A percentile compares a stretch with the other conserved stretches of the same genome.
These are phyloP conservation scores for Drosophila niveifrons DNA, from an alignment of 2,888 invertebrate species.

Conservation along the genomic window DNA sequence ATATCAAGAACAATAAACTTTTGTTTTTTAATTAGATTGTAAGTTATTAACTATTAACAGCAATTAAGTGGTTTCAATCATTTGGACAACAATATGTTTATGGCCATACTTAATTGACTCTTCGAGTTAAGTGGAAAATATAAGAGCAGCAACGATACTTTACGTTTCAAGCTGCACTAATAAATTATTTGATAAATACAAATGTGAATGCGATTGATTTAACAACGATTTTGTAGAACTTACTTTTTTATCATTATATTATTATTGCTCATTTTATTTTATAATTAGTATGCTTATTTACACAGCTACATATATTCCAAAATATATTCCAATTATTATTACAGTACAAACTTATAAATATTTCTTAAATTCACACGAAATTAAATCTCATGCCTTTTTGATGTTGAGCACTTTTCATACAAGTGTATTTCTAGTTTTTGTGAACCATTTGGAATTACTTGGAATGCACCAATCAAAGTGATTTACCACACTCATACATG, in stretches of 20 bases:
- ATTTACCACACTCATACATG: slow-evolving; percentile 6
- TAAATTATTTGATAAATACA: not conserved
- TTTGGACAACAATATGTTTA: not conserved
- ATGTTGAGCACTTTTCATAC: not conserved
- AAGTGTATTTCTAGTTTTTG: not conserved
- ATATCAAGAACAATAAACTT: not conserved
- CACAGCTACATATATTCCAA: no score
- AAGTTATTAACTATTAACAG: slow-evolving; percentile 3
- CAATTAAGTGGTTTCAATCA: not conserved
- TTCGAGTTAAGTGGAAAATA: not conserved
- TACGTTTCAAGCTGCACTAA: not conserved
- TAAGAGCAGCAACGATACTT: slow-evolving; percentile 6
- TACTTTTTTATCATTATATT: no score
- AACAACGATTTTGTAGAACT: no score
- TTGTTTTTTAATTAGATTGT: not conserved
- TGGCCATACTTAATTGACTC: not conserved
- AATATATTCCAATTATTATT: no score
- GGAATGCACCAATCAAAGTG: slow-evolving; percentile 9
- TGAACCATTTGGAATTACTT: not conserved
- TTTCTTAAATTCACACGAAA: no score
- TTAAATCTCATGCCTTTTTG: not conserved
- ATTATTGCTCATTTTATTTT: no score
- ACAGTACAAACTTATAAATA: no score
- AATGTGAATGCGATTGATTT: no score
- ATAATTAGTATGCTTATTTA: no score